Conservation (phyloP, 2,113 vertebrate genomes). For the Amphilophus citrinellus region DNA sequence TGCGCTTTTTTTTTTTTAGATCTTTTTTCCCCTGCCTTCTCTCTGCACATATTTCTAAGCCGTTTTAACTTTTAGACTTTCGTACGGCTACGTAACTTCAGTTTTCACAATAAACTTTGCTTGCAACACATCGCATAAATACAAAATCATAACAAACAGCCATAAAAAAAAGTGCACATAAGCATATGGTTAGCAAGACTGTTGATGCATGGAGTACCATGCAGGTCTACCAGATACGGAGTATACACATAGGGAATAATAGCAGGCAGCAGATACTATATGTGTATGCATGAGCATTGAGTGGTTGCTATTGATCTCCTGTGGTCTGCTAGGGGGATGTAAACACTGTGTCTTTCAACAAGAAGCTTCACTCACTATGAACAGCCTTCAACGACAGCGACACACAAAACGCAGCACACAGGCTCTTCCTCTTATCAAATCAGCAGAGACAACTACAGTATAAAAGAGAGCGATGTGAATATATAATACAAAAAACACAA, state of each 20-base stretch:
- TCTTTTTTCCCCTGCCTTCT: not conserved
- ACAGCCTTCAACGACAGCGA: slow-evolving; percentile 47
- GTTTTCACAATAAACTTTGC: slow-evolving; percentile 4
- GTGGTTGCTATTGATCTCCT: slow-evolving; percentile 76
- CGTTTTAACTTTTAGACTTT: not conserved
- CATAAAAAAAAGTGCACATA: not conserved
- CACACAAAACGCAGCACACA: slow-evolving; percentile 37
- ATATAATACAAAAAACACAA: not conserved
- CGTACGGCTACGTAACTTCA: not conserved
- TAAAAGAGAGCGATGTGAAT: not conserved
- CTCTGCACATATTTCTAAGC: not conserved
- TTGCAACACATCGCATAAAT: not conserved
- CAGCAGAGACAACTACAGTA: slow-evolving; percentile 28
- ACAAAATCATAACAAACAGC: not conserved
- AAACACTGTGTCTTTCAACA: slow-evolving; percentile 79
- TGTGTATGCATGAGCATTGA: slow-evolving; percentile 82
- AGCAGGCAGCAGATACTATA: slow-evolving; percentile 61
- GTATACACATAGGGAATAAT: slow-evolving; percentile 62
- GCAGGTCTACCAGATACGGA: slow-evolving; percentile 29
- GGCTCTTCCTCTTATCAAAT: slow-evolving; percentile 40
- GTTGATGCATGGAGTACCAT: slow-evolving; percentile 34
- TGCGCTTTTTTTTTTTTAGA: not conserved
- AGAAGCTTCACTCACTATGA: slow-evolving; percentile 72
- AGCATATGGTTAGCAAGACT: slow-evolving; percentile 38
- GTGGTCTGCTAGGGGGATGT: slow-evolving; percentile 71